A percentile compares a stretch with the other conserved stretches of the same genome.
phyloP scores from a whole-genome alignment of 1,140 invertebrate species.

The Notospermus geniculatus region DNA sequence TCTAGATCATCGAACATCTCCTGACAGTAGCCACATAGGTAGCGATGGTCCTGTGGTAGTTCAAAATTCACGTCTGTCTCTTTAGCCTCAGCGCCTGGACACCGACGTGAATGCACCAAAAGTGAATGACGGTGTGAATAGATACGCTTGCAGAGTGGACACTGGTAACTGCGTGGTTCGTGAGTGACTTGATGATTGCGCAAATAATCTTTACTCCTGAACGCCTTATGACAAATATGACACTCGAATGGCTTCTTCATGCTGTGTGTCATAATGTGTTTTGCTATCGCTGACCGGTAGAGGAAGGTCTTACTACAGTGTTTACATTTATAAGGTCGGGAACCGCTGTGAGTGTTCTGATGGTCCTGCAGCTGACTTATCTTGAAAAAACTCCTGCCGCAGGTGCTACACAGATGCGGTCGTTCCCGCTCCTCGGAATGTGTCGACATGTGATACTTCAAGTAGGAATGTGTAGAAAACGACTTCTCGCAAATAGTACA shows the following conservation, averaged over 20 bases:
- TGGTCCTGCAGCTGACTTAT: background rate
- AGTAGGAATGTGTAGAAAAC: slow-evolving; percentile 1
- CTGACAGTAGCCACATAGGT: slow-evolving; percentile 6
- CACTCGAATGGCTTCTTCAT: background rate
- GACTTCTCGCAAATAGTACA: background rate
- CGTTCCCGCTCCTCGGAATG: background rate
- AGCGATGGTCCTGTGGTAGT: background rate
- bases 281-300: slow-evolving; percentile 12
- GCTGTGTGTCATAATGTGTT: slow-evolving; percentile 4
- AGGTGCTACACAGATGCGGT: background rate
- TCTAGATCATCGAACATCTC: background rate
- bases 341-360: slow-evolving; percentile 6
- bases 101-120: background rate
- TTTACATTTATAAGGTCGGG: slow-evolving; percentile 16
- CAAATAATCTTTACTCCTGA: slow-evolving; percentile 4
- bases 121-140: background rate
- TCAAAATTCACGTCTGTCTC: no score
- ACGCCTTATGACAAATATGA: slow-evolving; percentile 1
- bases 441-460: slow-evolving; percentile 5
- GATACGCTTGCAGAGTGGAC: background rate
- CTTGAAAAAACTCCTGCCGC: background rate
- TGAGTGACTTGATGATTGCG: background rate
- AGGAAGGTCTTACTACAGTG: slow-evolving; percentile 22
- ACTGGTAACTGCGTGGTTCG: background rate
- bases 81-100: background rate